These are phyloP conservation scores for Listronotus bonariensis DNA, from an alignment of 1,140 invertebrate genomes.

Conservation along the genomic window DNA sequence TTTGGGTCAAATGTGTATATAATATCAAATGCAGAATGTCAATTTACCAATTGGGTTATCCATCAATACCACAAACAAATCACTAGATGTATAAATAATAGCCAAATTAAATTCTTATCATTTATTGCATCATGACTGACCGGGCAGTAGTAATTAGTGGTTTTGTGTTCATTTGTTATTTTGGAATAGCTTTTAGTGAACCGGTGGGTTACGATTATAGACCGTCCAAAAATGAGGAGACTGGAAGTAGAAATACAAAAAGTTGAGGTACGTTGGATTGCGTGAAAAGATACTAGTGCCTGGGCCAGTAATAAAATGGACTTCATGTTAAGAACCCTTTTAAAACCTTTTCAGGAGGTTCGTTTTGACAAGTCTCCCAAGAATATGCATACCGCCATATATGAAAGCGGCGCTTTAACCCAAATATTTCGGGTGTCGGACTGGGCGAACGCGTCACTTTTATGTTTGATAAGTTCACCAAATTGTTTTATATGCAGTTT, in stretches of 20 bases:
- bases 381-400: too few species aligned
- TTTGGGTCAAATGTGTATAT: conserved; percentile 10
- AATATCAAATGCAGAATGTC: conserved; percentile 2
- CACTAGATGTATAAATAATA: conserved; percentile 12
- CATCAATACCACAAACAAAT: neutral
- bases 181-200: neutral
- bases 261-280: conserved; percentile 15
- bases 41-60: neutral
- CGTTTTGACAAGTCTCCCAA: too few species aligned
- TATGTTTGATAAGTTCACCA: too few species aligned
- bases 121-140: conserved; percentile 10
- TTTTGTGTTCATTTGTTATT: conserved; percentile 6
- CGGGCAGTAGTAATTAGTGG: conserved; percentile 1
- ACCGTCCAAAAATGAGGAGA: conserved; percentile 12
- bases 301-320: too few species aligned
- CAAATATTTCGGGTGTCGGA: too few species aligned
- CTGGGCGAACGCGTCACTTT: too few species aligned
- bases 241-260: conserved; percentile 21
- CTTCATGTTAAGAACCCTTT: too few species aligned
- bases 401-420: too few species aligned
- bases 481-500: too few species aligned
- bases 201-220: conserved; percentile 20
- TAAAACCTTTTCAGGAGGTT: too few species aligned
- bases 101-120: conserved; percentile 3
- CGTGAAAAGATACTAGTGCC: too few species aligned